A percentile compares a stretch with the other conserved stretches of the same genome.
phyloP scores from a whole-genome alignment of 2,888 invertebrate genomes.

The Steinernema hermaphroditum region DNA sequence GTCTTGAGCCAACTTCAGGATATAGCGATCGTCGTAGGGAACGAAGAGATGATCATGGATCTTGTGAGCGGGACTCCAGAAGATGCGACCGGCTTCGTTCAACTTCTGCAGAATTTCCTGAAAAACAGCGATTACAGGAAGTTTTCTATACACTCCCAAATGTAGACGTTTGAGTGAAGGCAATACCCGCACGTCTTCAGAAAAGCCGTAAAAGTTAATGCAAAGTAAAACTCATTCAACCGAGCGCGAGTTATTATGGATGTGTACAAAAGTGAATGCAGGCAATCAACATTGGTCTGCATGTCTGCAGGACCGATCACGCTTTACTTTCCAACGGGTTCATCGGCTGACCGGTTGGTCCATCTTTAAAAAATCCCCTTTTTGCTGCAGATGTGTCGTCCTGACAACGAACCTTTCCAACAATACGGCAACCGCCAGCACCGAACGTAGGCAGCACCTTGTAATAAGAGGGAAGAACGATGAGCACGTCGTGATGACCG shows the following conservation, averaged over 20 bases:
- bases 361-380: not conserved
- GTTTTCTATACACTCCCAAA: too few relatives aligned
- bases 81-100: not conserved
- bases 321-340: too few relatives aligned
- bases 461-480: not conserved
- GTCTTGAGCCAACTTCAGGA: not conserved
- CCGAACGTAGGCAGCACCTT: too few relatives aligned
- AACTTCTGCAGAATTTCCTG: not conserved
- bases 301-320: too few relatives aligned
- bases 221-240: too few relatives aligned
- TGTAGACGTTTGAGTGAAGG: too few relatives aligned
- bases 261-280: not conserved
- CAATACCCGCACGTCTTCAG: too few relatives aligned
- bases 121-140: not conserved
- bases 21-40: not conserved
- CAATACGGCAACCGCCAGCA: too few relatives aligned
- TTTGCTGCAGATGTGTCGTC: not conserved
- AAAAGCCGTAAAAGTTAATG: too few relatives aligned
- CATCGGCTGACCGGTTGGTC: too few relatives aligned
- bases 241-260: too few relatives aligned
- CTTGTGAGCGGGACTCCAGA: not conserved
- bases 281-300: not conserved
- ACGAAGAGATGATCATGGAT: not conserved
- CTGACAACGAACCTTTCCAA: too few relatives aligned
- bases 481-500: not conserved